Evolutionary conservation across 2,797 vertebrate genomes (phyloP), one percentile per base, ranked within the genome.

Genomic region (Bradypodion pumilum): DNA sequence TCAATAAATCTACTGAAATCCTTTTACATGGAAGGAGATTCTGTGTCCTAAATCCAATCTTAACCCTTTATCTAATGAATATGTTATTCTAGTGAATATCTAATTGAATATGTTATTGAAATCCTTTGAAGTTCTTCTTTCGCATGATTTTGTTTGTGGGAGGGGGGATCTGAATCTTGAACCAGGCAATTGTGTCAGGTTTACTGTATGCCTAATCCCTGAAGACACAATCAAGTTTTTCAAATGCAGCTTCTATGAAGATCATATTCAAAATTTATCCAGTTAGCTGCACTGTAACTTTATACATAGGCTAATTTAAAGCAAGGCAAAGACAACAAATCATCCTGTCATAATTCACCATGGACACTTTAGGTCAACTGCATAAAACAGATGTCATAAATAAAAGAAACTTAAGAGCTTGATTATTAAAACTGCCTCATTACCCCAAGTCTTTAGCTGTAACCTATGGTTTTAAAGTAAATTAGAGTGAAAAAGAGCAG

Each of bases 201-300:
- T 19, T 90, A 74, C 46, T 65, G 76, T 83, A 88, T 13, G 82
- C 27, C 7, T 66, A 70, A 89, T 86, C 7, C 59, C 87, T 91
- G 88, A 82, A 87, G 89, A 74, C 75, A 49, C 49, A 88, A 89
- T 89, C 87, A 83, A 42, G 63, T 40, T 86, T 89, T 80, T 82
- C 70, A 81, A 78, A 90, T 88, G 80, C 89, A 85, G 91, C 37
- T 91, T 49, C 79, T 81, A 73, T n/a, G 84, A 88, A 87, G 90
- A 91, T 89, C 59, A 90, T 65, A 86, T 83, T 91, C 77, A 89
- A 84, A 49, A 72, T 19, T 86, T 87, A 88, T 90, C 89, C 89
- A 92, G 89, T 89, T 90, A 90, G 87, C 0, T 0, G 69, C 82
- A 73, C 87, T 35, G 60, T 85, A 89, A 87, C 12, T 82, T 92